phyloP scores from a whole-genome alignment of 2,888 invertebrate genomes.

The Leptinotarsa haldemani region DNA sequence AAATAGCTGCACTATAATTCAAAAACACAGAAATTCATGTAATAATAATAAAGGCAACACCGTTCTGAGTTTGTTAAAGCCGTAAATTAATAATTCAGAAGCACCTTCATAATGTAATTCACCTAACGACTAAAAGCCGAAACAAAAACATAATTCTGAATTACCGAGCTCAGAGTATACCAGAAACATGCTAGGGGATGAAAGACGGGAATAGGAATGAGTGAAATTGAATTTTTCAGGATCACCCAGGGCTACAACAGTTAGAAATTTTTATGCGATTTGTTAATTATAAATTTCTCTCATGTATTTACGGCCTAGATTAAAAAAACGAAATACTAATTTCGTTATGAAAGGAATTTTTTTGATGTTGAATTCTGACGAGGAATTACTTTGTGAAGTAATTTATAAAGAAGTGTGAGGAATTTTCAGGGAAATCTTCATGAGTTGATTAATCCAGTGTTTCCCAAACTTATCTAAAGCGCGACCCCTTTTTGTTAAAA shows the following conservation, averaged over 20 bases:
- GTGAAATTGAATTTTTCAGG: conserved; percentile 4
- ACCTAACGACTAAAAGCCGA: not conserved
- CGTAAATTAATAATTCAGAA: conserved; percentile 3
- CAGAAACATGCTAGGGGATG: not conserved
- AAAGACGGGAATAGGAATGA: not conserved
- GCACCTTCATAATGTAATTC: not conserved
- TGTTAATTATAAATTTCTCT: not conserved
- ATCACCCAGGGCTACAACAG: not conserved
- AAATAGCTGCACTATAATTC: not conserved
- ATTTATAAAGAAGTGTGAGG: not conserved
- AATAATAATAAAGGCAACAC: not conserved
- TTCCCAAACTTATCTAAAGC: too few relatives aligned
- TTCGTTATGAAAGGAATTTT: not conserved
- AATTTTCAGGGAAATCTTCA: too few relatives aligned
- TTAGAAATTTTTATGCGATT: not conserved
- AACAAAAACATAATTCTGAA: conserved; percentile 6
- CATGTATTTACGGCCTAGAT: not conserved
- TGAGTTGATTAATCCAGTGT: too few relatives aligned
- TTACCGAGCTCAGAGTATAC: not conserved
- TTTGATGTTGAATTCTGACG: not conserved
- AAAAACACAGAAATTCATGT: not conserved
- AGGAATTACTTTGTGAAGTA: not conserved
- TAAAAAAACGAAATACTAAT: not conserved
- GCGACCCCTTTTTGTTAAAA: too few relatives aligned
- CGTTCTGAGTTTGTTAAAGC: not conserved